These are phyloP conservation scores for Gryllus bimaculatus DNA, from an alignment of 1,140 invertebrate species.

Conservation along the genomic window DNA sequence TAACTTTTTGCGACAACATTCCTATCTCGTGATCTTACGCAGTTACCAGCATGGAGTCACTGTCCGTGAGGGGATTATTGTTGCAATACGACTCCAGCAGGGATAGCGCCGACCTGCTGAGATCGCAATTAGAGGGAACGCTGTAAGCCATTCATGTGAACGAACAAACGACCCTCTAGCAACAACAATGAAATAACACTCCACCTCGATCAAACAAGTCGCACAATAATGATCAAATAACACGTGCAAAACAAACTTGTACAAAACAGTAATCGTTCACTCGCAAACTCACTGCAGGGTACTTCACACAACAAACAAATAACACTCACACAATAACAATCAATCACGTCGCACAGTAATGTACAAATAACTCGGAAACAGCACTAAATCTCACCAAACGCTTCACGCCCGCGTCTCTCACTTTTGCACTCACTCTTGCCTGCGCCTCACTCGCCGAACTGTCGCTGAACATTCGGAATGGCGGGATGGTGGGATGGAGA, in stretches of 20 bases:
- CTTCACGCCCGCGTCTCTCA: neutral
- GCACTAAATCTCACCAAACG: neutral
- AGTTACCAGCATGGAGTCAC: too few species aligned
- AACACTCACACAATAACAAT: slow-evolving; percentile 1
- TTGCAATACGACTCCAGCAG: too few species aligned
- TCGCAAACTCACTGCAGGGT: neutral
- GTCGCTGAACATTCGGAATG: too few species aligned
- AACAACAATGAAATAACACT: neutral
- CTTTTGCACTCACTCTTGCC: neutral
- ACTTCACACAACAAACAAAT: slow-evolving; percentile 1
- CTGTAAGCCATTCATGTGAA: neutral
- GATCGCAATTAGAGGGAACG: neutral
- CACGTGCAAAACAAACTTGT: neutral
- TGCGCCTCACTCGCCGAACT: neutral
- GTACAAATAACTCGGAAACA: neutral
- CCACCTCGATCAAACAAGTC: neutral
- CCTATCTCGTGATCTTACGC: too few species aligned
- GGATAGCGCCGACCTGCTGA: too few species aligned
- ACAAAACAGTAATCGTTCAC: neutral
- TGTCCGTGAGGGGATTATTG: too few species aligned
- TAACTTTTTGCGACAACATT: too few species aligned
- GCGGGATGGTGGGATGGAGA: too few species aligned
- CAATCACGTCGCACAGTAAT: neutral
- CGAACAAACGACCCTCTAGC: neutral
- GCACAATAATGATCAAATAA: neutral